Conservation (phyloP, 2,113 vertebrate genomes). For the Brachypodius melanocephalos region DNA sequence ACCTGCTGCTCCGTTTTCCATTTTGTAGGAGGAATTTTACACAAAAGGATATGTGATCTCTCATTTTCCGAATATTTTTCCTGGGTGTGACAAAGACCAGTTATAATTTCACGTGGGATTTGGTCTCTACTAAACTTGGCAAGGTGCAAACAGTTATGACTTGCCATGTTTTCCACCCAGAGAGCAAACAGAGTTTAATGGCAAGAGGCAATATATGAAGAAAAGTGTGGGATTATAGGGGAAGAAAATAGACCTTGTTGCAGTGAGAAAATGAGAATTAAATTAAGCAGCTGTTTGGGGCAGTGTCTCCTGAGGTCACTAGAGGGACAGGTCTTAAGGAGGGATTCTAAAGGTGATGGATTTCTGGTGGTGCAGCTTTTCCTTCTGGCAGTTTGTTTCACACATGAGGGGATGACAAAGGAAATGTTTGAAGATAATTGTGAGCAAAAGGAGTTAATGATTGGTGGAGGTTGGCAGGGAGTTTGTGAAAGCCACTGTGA, state of each 20-base stretch:
- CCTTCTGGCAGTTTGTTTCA: neutral
- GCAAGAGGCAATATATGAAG: neutral
- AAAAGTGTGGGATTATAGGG: neutral
- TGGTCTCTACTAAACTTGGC: neutral
- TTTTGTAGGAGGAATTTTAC: neutral
- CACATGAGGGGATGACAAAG: neutral
- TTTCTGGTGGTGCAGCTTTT: neutral
- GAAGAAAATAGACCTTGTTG: neutral
- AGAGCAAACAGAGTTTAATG: neutral
- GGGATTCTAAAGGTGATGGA: neutral
- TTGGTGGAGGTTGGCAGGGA: neutral
- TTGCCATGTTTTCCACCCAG: neutral
- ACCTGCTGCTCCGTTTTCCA: neutral
- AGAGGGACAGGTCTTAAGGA: neutral
- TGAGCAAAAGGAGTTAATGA: neutral
- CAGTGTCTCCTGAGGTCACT: neutral
- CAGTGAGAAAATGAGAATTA: neutral
- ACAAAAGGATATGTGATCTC: neutral
- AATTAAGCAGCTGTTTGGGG: neutral
- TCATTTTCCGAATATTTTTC: neutral
- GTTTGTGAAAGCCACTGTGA: neutral
- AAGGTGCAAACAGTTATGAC: neutral
- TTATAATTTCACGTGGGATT: neutral
- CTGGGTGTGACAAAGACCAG: neutral
- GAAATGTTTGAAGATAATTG: neutral